phyloP scores from a whole-genome alignment of 2,797 vertebrate species.

The Coluber constrictor region DNA sequence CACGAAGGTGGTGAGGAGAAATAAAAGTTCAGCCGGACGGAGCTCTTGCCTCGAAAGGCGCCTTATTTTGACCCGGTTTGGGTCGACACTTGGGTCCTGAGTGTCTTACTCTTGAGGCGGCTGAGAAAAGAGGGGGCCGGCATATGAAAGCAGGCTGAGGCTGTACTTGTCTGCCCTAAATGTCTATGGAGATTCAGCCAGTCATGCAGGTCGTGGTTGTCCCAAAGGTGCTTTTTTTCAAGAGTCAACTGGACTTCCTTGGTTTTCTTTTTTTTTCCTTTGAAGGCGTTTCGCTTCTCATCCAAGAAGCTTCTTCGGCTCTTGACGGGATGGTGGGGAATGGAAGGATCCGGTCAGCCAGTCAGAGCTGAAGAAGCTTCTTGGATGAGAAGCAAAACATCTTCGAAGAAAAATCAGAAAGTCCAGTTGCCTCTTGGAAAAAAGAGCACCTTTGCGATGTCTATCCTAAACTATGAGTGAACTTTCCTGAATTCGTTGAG shows the following conservation, averaged over 20 bases:
- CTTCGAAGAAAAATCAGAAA: not conserved
- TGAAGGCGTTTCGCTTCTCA: not conserved
- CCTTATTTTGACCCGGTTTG: not conserved
- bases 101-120: not conserved
- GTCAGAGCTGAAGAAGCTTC: too few species aligned
- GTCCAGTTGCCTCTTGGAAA: not conserved
- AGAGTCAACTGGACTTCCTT: too few species aligned
- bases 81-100: not conserved
- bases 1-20: not conserved
- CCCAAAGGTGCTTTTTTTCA: too few species aligned
- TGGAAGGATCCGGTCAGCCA: too few species aligned
- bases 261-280: not conserved
- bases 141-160: not conserved
- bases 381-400: not conserved
- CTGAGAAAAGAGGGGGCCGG: not conserved
- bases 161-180: not conserved
- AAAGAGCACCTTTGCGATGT: not conserved
- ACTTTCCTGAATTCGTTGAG: not conserved
- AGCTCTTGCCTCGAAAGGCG: not conserved
- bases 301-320: too few species aligned
- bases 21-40: not conserved
- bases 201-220: too few species aligned
- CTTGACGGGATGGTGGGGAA: too few species aligned
- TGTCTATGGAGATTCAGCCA: not conserved
- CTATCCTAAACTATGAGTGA: not conserved